Evolutionary conservation across 2,113 vertebrate genomes (phyloP).

Genomic region (Brevimyrus niger): DNA sequence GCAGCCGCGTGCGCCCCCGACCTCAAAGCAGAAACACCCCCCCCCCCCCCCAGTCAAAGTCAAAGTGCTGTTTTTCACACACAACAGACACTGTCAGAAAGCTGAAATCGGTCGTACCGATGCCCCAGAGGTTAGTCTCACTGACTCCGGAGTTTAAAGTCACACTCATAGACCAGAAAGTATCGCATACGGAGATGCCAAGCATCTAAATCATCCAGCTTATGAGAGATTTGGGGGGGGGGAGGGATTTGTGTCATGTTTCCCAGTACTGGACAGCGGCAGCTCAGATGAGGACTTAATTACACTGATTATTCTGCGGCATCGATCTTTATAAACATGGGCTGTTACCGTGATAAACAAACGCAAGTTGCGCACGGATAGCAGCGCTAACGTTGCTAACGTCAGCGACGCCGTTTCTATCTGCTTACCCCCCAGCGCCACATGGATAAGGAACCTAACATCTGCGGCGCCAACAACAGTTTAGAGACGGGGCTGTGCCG

Average conservation of each 20-base stretch:
- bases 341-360: not conserved
- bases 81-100: not conserved
- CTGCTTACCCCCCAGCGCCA: not conserved
- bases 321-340: not conserved
- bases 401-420: not conserved
- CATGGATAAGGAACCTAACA: too few relatives aligned
- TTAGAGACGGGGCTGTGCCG: not conserved
- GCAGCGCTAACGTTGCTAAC: not conserved
- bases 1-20: too few relatives aligned
- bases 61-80: not conserved
- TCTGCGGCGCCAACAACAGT: not conserved
- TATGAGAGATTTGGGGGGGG: not conserved
- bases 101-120: not conserved
- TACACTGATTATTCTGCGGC: not conserved
- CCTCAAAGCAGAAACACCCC: too few relatives aligned
- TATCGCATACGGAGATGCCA: not conserved
- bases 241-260: not conserved
- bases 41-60: too few relatives aligned
- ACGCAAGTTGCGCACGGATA: not conserved
- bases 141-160: not conserved
- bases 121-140: not conserved
- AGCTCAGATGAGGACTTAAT: not conserved
- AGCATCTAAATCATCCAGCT: not conserved
- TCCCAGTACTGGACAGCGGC: not conserved
- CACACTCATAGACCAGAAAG: not conserved